phyloP scores from a whole-genome alignment of 2,797 vertebrate genomes.

The Ptychobarbus kaznakovi region DNA sequence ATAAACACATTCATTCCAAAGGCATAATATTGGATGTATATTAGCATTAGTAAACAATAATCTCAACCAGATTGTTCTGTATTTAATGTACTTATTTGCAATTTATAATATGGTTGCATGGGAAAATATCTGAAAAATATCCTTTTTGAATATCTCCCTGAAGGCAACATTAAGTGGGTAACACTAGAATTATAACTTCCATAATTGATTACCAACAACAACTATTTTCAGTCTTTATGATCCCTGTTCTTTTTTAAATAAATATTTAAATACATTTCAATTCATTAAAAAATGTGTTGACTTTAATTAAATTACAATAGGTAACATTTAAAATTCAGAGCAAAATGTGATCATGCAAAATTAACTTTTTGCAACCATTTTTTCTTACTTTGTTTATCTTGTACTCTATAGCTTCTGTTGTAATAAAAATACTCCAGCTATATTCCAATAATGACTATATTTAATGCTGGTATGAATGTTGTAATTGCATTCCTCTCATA shows the following conservation, averaged over 20 bases:
- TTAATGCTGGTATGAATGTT: conserved; percentile 12
- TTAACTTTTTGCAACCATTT: neutral
- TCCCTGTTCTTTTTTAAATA: too few relatives aligned
- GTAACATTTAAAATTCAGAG: neutral
- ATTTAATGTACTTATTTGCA: neutral
- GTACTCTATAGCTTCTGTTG: neutral
- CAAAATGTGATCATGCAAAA: neutral
- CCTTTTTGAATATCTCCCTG: neutral
- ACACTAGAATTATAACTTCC: neutral
- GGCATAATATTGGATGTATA: neutral
- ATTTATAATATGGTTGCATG: neutral
- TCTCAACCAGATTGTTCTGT: neutral
- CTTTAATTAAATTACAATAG: too few relatives aligned
- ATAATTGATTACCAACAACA: neutral
- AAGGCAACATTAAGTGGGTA: neutral
- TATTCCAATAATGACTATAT: conserved; percentile 4
- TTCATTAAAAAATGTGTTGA: too few relatives aligned
- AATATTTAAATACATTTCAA: too few relatives aligned
- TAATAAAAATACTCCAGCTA: neutral
- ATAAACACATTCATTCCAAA: neutral
- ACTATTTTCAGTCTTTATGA: neutral
- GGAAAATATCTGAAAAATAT: neutral
- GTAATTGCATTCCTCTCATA: neutral
- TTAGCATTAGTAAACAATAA: neutral
- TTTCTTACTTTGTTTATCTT: neutral